Percentiles rank a stretch among this genome's conserved stretches.
Evolutionary conservation across 2,888 invertebrate species (phyloP).

Genomic region (Parasteatoda lunata): DNA sequence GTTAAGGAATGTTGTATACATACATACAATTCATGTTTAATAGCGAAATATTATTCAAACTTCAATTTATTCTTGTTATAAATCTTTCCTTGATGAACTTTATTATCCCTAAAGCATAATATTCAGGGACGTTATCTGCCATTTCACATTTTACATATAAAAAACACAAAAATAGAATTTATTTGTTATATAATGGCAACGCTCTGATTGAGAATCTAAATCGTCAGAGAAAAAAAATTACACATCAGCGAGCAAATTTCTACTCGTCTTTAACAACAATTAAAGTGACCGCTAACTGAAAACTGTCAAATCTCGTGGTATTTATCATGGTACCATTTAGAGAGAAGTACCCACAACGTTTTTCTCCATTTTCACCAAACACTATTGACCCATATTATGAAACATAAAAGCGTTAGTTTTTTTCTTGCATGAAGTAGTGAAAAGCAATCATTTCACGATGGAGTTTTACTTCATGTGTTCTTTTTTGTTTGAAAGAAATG

Average conservation of each 20-base stretch:
- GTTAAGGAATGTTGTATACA: too few relatives aligned
- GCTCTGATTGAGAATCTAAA: background rate
- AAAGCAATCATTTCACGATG: background rate
- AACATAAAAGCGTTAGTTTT: background rate
- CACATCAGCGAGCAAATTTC: background rate
- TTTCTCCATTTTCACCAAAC: background rate
- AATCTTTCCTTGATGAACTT: too few relatives aligned
- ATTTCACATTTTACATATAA: too few relatives aligned
- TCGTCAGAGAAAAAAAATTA: background rate
- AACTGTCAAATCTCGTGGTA: constrained; percentile 16
- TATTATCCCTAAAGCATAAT: too few relatives aligned
- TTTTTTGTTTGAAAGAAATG: constrained; percentile 28
- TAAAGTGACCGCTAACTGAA: constrained; percentile 26
- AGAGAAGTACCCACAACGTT: background rate
- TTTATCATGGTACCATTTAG: background rate
- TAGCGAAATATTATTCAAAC: too few relatives aligned
- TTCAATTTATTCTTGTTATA: too few relatives aligned
- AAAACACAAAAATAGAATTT: background rate
- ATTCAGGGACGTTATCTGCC: too few relatives aligned
- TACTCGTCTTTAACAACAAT: background rate
- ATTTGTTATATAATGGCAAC: background rate
- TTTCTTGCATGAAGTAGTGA: background rate
- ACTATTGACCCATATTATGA: constrained; percentile 22
- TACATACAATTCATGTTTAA: too few relatives aligned
- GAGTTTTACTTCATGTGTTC: background rate